Evolutionary conservation across 2,797 vertebrate genomes (phyloP).

Genomic region (Scyliorhinus canicula): DNA sequence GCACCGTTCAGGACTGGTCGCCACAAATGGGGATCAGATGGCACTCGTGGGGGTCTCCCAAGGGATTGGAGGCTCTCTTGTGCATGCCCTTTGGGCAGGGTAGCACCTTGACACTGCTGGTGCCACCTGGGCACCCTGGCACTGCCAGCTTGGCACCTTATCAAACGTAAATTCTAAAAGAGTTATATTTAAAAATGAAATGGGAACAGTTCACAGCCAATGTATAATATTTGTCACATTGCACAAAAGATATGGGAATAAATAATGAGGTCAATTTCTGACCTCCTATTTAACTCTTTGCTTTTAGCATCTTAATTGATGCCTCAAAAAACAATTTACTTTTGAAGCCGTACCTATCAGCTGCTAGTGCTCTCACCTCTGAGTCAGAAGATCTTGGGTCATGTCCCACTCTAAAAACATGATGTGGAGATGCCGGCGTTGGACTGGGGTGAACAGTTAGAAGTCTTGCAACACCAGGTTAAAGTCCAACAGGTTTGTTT

Average conservation of each 20-base stretch:
- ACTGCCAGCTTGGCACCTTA: too few relatives aligned
- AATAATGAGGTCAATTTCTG: neutral
- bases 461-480: too few relatives aligned
- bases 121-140: too few relatives aligned
- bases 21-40: too few relatives aligned
- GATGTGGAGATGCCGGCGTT: too few relatives aligned
- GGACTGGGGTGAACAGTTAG: too few relatives aligned
- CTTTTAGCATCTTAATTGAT: conserved; percentile 9
- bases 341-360: neutral
- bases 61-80: too few relatives aligned
- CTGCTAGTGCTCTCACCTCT: neutral
- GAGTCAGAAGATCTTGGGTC: neutral
- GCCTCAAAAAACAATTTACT: neutral
- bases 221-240: neutral
- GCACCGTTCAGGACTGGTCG: too few relatives aligned
- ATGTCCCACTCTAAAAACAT: neutral
- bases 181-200: neutral
- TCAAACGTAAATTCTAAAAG: neutral
- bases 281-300: neutral
- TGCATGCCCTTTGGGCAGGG: too few relatives aligned
- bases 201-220: neutral
- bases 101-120: too few relatives aligned
- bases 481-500: too few relatives aligned
- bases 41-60: too few relatives aligned
- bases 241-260: neutral